These are phyloP conservation scores for Hylaea fasciaria DNA, from an alignment of 2,888 invertebrate species.

Conservation along the genomic window DNA sequence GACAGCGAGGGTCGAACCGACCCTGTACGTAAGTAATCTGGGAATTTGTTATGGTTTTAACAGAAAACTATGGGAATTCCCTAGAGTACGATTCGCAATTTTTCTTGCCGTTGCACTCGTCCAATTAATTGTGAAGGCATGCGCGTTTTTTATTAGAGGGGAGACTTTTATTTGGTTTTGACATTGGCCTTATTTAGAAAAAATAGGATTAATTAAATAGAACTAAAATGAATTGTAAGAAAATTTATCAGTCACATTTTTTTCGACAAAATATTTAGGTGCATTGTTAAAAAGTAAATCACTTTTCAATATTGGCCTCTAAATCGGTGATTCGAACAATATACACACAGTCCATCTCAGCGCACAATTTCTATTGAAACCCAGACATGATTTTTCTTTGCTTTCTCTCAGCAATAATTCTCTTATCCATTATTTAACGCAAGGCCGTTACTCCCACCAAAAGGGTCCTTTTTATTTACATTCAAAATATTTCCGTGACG, in stretches of 20 bases:
- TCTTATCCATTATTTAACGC: background rate
- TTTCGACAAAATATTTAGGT: no score
- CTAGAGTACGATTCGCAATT: conserved; percentile 68
- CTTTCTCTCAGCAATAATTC: conserved; percentile 4
- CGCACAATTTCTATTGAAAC: background rate
- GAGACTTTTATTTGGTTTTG: conserved; percentile 20
- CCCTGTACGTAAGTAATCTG: conserved; percentile 72
- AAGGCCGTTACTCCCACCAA: background rate
- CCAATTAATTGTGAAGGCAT: conserved; percentile 43
- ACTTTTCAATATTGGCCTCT: no score
- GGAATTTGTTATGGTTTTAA: conserved; percentile 82
- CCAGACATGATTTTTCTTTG: background rate
- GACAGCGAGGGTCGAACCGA: conserved; percentile 62
- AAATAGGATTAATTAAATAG: no score
- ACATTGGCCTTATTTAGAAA: background rate
- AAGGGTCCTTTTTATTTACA: conserved; percentile 26
- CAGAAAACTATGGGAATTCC: conserved; percentile 72
- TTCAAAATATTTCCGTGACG: conserved; percentile 54
- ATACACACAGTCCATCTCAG: no score
- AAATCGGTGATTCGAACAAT: no score
- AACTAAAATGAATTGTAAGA: background rate
- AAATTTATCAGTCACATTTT: background rate
- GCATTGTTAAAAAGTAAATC: no score
- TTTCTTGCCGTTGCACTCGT: conserved; percentile 42
- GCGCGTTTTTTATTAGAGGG: conserved; percentile 31